These are phyloP conservation scores for Mnemiopsis leidyi DNA, from an alignment of 37 sponge, comb jelly and placozoan genomes.

Conservation along the genomic window DNA sequence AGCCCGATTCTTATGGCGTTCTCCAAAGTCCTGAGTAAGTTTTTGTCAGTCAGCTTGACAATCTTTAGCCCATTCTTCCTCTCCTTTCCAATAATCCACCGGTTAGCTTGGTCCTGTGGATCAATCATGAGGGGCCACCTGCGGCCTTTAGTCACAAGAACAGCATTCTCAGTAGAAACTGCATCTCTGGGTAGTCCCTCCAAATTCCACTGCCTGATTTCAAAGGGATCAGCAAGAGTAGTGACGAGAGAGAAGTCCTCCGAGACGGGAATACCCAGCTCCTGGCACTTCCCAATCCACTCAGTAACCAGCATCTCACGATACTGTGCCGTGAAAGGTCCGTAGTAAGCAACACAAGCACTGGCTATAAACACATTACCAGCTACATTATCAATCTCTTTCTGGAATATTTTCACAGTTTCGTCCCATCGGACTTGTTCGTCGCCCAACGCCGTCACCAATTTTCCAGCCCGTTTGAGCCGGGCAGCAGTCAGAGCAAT, in stretches of 20 bases:
- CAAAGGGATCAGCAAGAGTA: constrained; percentile 84
- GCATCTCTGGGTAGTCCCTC: constrained; percentile 92
- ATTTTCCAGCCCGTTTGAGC: constrained; percentile 86
- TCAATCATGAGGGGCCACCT: constrained; percentile 99
- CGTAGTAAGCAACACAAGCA: constrained; percentile 97
- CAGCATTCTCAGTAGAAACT: constrained; percentile 97
- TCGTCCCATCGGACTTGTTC: constrained; percentile 95
- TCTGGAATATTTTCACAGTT: constrained; percentile 83
- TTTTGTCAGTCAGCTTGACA: constrained; percentile 93
- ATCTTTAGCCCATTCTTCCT: constrained; percentile 91
- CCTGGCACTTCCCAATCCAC: constrained; percentile 86
- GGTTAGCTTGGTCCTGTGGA: constrained; percentile 98
- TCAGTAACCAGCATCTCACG: constrained; percentile 77
- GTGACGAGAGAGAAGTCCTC: constrained; percentile 74
- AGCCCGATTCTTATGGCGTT: constrained; percentile 97
- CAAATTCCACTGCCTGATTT: constrained; percentile 96
- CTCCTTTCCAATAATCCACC: constrained; percentile 93
- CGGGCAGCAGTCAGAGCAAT: constrained; percentile 84
- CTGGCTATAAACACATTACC: constrained; percentile 98
- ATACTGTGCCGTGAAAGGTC: constrained; percentile 93
- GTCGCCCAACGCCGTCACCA: constrained; percentile 93
- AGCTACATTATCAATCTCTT: constrained; percentile 94
- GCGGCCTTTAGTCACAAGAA: constrained; percentile 87
- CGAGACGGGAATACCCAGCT: constrained; percentile 90
- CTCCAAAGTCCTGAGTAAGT: constrained; percentile 96